Evolutionary conservation across 1,140 invertebrate genomes (phyloP), one percentile per base, ranked within the genome.

Genomic region (Drosophila kurseongensis): DNA sequence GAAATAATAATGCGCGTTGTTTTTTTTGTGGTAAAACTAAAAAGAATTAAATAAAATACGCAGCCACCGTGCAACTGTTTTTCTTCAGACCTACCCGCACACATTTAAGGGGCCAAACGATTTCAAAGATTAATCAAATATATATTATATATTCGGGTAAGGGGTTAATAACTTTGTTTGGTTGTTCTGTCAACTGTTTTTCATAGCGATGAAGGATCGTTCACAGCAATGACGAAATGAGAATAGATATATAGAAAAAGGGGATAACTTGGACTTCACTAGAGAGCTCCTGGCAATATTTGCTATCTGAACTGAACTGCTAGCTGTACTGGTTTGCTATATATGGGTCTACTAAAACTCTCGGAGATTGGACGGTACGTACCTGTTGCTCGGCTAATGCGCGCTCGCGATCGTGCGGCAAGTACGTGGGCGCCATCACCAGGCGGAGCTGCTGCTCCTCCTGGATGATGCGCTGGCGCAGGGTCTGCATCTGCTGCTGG

Each of bases 371-470:
- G 54, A 42, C 35, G 48, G 80, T 74, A 94, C 97, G 95, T 97
- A 99, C 98, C 96, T 97, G 96, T 95, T 98, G 97, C 92, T 98
- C 97, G 88, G 95, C 94, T 65, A 95, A 93, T 90, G 97, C 97
- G 84, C 95, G 96, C 80, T 98, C 97, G 81, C 96, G 94, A 86
- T 98, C 96, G 63, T 96, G 95, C 54, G 97, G 95, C 92, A 96
- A 94, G 93, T 97, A 96, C 75, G 96, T 96, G 44, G 97, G 96
- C 93, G 96, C 96, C 91, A 96, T 93, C 52, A 97, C 95, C 56
- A 96, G 94, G 47, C 97, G 94, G 76, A 98, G 93, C 83, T 97
- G 96, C 92, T 98, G 97, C 92, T 98, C 97, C 35, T 96, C 96
- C 92, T 96, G 95, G 36, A 97, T 94, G 75, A 98, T 95, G 91